Conservation (phyloP, 2,113 vertebrate genomes). For the Rhombomys opimus region DNA sequence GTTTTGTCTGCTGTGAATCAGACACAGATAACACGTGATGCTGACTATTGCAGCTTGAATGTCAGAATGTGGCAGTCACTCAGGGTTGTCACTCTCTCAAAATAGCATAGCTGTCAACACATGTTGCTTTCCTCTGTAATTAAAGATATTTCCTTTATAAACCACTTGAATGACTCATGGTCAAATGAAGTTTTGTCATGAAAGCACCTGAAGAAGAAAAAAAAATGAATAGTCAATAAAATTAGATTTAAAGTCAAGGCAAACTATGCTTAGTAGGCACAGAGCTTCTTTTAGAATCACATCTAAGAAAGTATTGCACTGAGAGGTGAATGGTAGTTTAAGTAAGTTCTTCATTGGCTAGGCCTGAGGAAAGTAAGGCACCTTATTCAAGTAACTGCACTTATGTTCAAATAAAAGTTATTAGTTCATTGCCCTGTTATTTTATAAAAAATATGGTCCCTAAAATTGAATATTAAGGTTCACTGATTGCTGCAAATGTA, state of each 20-base stretch:
- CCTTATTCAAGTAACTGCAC: not conserved
- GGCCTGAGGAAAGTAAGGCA: not conserved
- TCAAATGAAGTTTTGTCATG: slow-evolving; percentile 45
- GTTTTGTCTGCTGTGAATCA: not conserved
- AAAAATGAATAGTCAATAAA: slow-evolving; percentile 25
- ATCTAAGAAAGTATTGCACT: not conserved
- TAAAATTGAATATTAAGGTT: not conserved
- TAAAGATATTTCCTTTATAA: slow-evolving; percentile 64
- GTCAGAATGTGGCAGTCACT: slow-evolving; percentile 44
- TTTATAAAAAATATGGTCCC: not conserved
- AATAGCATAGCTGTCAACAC: slow-evolving; percentile 59
- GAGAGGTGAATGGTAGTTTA: too few species aligned
- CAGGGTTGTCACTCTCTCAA: not conserved
- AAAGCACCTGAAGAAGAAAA: slow-evolving; percentile 35
- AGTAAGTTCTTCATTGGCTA: not conserved
- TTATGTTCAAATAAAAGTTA: not conserved
- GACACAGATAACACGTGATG: slow-evolving; percentile 45
- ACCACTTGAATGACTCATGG: slow-evolving; percentile 31
- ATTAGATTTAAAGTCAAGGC: slow-evolving; percentile 43
- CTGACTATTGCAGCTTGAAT: slow-evolving; percentile 11
- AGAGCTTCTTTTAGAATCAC: not conserved
- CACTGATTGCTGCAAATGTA: not conserved
- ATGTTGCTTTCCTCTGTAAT: slow-evolving; percentile 59
- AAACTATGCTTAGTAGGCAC: not conserved
- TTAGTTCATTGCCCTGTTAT: not conserved